Evolutionary conservation across 2,113 vertebrate genomes (phyloP), one percentile per base, ranked within the genome.

Genomic region (Psammodynastes pulverulentus): DNA sequence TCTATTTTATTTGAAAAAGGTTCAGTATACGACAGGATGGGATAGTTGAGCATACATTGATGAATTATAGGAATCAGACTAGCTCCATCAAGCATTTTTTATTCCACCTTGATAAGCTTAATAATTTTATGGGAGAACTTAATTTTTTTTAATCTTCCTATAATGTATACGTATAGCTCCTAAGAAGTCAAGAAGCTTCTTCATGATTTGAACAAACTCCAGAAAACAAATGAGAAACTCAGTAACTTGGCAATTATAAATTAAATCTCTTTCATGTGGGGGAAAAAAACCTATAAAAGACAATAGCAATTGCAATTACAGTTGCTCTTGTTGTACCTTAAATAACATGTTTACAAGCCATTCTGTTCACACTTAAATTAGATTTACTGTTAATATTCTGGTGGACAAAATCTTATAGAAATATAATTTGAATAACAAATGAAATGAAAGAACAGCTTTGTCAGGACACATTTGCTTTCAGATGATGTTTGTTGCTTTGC

Each of bases 361-460:
- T 89, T 93, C 4, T 0, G 2, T 24, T 94, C 84, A 89, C 6
- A 15, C 51, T 92, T 95, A 94, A 94, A 94, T 94, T 95, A 95
- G 88, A 93, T 91, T 96, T 92, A 93, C 52, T 93, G 19, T 95
- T 94, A 86, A 29, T 92, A 87, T 49, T 95, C 29, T 1, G 0
- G 51, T 96, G 89, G 95, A 86, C 95, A 93, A 90, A 95, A 95
- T 26, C 62, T 93, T 94, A 93, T 89, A 91, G 87, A 93, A 96
- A 95, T 90, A 92, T 9, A 95, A 93, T 95, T 95, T 89, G 91
- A 91, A 93, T 46, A 92, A 54, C 85, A 93, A 90, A n/a, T 93
- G 87, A 2, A 84, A 79, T 34, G 26, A 95, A 96, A 84, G 91
- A 84, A 94, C 88, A 93, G 3, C 24, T 93, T 95, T 91, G 15